Conservation (phyloP, 1,140 invertebrate genomes). For the Geopemphigus sp. region DNA sequence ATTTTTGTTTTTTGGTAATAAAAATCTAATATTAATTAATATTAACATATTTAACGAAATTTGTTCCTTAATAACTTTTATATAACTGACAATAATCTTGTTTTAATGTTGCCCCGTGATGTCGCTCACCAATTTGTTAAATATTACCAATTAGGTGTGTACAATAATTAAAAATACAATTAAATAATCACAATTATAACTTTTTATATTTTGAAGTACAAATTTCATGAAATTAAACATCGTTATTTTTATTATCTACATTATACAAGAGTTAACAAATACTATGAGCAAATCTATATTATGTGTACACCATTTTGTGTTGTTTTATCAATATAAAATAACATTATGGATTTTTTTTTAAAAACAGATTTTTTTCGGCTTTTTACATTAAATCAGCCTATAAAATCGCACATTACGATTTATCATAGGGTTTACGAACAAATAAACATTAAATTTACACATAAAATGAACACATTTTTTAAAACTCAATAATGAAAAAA, state of each 20-base stretch:
- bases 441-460: conserved; percentile 16
- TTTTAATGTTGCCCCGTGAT: too few relatives aligned
- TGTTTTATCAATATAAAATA: conserved; percentile 33
- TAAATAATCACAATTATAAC: conserved; percentile 49
- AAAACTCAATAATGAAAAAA: conserved; percentile 4
- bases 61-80: too few relatives aligned
- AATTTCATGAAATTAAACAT: conserved; percentile 46
- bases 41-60: too few relatives aligned
- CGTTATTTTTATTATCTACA: conserved; percentile 33
- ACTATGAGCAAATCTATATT: conserved; percentile 50
- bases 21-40: too few relatives aligned
- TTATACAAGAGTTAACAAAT: conserved; percentile 49
- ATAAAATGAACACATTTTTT: conserved; percentile 28
- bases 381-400: neutral
- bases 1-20: too few relatives aligned
- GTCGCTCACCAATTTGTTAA: too few relatives aligned
- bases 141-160: too few relatives aligned
- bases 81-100: too few relatives aligned
- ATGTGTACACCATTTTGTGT: conserved; percentile 44
- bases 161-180: conserved; percentile 26
- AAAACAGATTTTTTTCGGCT: conserved; percentile 11
- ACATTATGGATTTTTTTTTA: conserved; percentile 25
- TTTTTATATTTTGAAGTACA: conserved; percentile 43
- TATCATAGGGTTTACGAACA: conserved; percentile 28
- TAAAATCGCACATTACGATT: conserved; percentile 37